A percentile compares a stretch with the other conserved stretches of the same genome.
These are phyloP conservation scores for Channa striata DNA, from an alignment of 2,797 vertebrate genomes.

Conservation along the genomic window DNA sequence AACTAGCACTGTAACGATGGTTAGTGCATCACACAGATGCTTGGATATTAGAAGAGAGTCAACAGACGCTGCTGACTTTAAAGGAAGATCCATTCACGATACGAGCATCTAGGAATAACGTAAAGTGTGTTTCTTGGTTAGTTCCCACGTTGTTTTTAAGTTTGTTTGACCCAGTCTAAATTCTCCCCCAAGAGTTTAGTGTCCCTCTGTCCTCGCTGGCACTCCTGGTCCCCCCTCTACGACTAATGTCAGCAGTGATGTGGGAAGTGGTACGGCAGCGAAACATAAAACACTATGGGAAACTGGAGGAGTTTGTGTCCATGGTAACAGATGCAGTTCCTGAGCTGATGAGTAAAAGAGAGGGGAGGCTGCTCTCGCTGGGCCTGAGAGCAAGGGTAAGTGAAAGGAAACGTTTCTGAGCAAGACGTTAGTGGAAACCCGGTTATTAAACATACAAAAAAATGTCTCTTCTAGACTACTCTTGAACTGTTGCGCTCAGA, in stretches of 20 bases:
- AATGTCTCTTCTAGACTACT: conserved; percentile 69
- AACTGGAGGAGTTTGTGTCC: conserved; percentile 87
- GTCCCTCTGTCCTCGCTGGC: conserved; percentile 83
- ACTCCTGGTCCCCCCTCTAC: conserved; percentile 83
- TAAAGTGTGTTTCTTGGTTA: too few species aligned
- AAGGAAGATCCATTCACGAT: too few species aligned
- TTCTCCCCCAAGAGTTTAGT: conserved; percentile 69
- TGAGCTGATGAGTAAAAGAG: conserved; percentile 86
- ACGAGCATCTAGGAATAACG: too few species aligned
- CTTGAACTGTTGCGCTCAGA: conserved; percentile 80
- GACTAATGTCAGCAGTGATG: conserved; percentile 87
- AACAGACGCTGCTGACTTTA: not conserved
- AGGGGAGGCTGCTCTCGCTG: conserved; percentile 86
- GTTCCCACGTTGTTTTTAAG: not conserved
- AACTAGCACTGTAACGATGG: not conserved
- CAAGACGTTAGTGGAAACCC: not conserved
- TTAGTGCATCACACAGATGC: not conserved
- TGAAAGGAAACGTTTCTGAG: not conserved
- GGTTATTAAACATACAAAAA: not conserved
- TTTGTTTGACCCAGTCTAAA: conserved; percentile 9
- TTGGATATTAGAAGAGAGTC: too few species aligned
- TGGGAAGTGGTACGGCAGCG: conserved; percentile 86
- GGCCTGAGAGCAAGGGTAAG: conserved; percentile 89
- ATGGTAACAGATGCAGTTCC: conserved; percentile 87
- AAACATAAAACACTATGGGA: conserved; percentile 85